Evolutionary conservation across 1,140 invertebrate genomes (phyloP), one percentile per base, ranked within the genome.

Genomic region (Schlechtendalia chinensis): DNA sequence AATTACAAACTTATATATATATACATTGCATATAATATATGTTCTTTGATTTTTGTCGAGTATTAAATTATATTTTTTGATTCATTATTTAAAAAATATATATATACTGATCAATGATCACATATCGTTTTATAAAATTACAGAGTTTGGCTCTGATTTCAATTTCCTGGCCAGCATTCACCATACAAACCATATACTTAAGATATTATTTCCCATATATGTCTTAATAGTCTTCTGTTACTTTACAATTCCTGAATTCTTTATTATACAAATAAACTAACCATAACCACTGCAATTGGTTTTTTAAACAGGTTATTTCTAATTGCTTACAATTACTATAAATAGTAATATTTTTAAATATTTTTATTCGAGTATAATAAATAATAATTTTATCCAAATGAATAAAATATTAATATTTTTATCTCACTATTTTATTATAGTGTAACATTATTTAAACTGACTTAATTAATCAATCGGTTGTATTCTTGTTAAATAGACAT

Each of bases 101-200:
- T 24, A 69, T 11, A 47, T 61, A 61, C 61, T 58, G 50, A 19
- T 79, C 29, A 17, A n/a, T n/a, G n/a, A n/a, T n/a, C 14, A 32
- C 14, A 32, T 27, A 27, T 79, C 22, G 16, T 59, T 79, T 79
- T 79, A 45, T 79, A 79, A 47, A 79, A 79, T 79, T 79, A 45
- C 74, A 79, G 74, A 63, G 56, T 79, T 79, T 79, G 74, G 56
- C 32, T 79, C 22, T 59, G 29, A 61, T 79, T 61, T 45, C 58
- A 79, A 63, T 79, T 63, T 22, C 45, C 59, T 79, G 75, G 22
- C 58, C 58, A 79, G 58, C 32, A 59, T 50, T 79, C 58, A 59
- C 0, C 72, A 27, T 4, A 79, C 58, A 61, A 79, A 79, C n/a
- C 58, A 79, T 79, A 12, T 61, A 47, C 32, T 79, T 63, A 79